Conservation (phyloP, 2,888 invertebrate genomes). For the Macrophya annulata region DNA sequence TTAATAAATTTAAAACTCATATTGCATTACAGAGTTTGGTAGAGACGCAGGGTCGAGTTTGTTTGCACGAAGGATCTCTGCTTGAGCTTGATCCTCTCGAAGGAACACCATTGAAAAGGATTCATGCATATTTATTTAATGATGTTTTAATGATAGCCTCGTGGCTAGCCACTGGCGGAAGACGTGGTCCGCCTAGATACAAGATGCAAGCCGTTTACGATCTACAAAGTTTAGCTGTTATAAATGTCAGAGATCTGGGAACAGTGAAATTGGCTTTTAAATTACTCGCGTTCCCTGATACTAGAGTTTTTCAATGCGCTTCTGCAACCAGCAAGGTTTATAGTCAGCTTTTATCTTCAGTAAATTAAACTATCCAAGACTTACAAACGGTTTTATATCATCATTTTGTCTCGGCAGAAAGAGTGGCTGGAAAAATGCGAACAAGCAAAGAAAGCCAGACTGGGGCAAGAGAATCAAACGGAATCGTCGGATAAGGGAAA, state of each 20-base stretch:
- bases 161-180: constrained; percentile 83
- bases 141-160: constrained; percentile 95
- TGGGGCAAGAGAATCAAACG: constrained; percentile 83
- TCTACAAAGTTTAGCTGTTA: constrained; percentile 94
- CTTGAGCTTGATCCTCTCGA: constrained; percentile 94
- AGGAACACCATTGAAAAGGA: constrained; percentile 91
- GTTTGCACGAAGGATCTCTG: constrained; percentile 96
- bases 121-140: constrained; percentile 95
- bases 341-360: constrained; percentile 1
- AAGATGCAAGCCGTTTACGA: constrained; percentile 93
- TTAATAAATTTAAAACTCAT: constrained; percentile 19
- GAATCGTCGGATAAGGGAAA: constrained; percentile 65
- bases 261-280: constrained; percentile 96
- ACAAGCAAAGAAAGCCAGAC: constrained; percentile 91
- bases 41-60: constrained; percentile 88
- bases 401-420: constrained; percentile 82
- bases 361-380: not conserved
- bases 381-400: not conserved
- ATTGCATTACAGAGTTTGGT: constrained; percentile 83
- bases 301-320: constrained; percentile 94
- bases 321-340: constrained; percentile 85
- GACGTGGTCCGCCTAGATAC: constrained; percentile 90
- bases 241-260: constrained; percentile 95
- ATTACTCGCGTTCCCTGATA: constrained; percentile 95
- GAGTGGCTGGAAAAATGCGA: constrained; percentile 98